A percentile compares a stretch with the other conserved stretches of the same genome.
phyloP scores from a whole-genome alignment of 2,888 invertebrate species.

The Polydrusus tereticollis region DNA sequence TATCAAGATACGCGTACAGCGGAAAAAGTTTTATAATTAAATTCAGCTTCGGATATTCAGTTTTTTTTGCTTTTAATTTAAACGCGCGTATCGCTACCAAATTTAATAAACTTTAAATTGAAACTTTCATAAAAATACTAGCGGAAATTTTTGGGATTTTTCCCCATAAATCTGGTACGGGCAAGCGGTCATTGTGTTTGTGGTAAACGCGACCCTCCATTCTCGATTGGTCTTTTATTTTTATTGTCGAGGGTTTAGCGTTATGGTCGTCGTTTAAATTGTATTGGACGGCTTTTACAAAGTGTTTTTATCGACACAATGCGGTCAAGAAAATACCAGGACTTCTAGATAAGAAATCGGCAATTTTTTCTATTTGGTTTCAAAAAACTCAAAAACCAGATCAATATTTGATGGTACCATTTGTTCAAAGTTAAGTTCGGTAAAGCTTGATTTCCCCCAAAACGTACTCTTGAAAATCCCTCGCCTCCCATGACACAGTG shows the following conservation, averaged over 20 bases:
- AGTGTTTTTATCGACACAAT: constrained; percentile 22
- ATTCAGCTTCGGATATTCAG: neutral
- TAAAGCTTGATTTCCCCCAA: too few relatives aligned
- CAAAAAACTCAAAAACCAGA: too few relatives aligned
- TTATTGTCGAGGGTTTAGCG: constrained; percentile 25
- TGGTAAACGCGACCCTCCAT: constrained; percentile 27
- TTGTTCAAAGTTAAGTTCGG: too few relatives aligned
- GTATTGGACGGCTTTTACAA: constrained; percentile 25
- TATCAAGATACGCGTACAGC: too few relatives aligned
- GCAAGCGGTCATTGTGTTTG: constrained; percentile 32
- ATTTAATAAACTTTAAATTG: constrained; percentile 40
- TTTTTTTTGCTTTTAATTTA: neutral
- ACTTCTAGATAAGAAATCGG: neutral
- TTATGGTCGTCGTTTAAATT: constrained; percentile 28
- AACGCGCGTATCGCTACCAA: neutral
- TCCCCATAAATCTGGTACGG: constrained; percentile 29
- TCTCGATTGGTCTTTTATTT: constrained; percentile 29
- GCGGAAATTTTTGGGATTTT: constrained; percentile 25
- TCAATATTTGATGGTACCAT: too few relatives aligned
- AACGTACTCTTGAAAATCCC: too few relatives aligned
- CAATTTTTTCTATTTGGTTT: too few relatives aligned
- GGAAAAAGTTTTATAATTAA: neutral
- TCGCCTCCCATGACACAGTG: too few relatives aligned
- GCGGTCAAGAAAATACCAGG: constrained; percentile 13
- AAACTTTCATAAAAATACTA: constrained; percentile 23